Evolutionary conservation across 2,113 vertebrate genomes (phyloP), one percentile per base, ranked within the genome.

Genomic region (Nerophis ophidion): DNA sequence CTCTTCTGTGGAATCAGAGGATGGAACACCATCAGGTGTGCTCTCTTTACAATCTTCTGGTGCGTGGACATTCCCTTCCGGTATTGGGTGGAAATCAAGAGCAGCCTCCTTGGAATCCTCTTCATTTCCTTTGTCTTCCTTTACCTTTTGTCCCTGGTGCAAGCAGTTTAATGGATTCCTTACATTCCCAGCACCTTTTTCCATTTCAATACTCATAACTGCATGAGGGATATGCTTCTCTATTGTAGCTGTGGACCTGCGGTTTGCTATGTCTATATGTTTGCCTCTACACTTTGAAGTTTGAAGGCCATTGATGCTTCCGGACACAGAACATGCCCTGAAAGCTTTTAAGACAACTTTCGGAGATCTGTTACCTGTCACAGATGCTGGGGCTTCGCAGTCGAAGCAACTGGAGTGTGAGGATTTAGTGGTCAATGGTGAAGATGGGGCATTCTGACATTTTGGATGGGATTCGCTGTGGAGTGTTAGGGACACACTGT

Each of bases 1-100:
- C 79, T 89, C 84, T 67, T 87, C 83, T 26, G 82, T 88, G 57
- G 84, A 87, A 65, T 87, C 77, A n/a, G 83, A 70, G 48, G 68
- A 58, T 6, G 65, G 65, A 8, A 84, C 71, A 0, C 74, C 76
- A 80, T 86, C 81, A 57, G 76, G 63, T 58, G 68, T 75, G 57
- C 68, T 83, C 60, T 79, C 81, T 77, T 78, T 80, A 70, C 87
- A 82, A 73, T 79, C 76, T 66, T 72, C 74, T 72, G 80, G 76
- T 64, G 73, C 76, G 81, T 83, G 85, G 72, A 70, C 64, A 56
- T 52, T 79, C 33, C 56, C 67, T 63, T 78, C 75, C 70, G 81
- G 80, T 64, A 66, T 71, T 60, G 73, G 75, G 64, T 61, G 60
- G 49, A 74, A 69, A 65, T 71, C 76, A 63, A 76, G 68, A 48